Percentiles rank a stretch among this genome's conserved stretches.
Conservation (phyloP, 2,113 vertebrate species). For the human region DNA sequence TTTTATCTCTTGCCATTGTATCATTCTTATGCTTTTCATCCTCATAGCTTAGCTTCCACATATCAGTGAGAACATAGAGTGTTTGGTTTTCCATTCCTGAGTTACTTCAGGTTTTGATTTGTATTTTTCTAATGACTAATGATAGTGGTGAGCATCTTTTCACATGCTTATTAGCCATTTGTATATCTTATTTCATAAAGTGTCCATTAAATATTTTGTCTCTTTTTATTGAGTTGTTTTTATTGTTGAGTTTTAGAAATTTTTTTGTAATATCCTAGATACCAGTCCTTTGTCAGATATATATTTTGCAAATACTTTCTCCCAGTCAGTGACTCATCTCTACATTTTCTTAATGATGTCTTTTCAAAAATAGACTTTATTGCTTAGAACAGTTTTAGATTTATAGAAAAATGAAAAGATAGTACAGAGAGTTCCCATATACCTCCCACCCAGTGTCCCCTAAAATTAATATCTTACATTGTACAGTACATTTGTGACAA, state of each 20-base stretch:
- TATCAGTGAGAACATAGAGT: too few species aligned
- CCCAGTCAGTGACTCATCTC: not conserved
- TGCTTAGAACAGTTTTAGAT: slow-evolving; percentile 9
- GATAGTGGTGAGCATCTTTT: not conserved
- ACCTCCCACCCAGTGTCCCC: not conserved
- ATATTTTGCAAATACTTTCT: slow-evolving; percentile 33
- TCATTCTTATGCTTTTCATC: too few species aligned
- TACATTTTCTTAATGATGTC: not conserved
- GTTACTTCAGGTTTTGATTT: not conserved
- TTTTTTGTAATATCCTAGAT: not conserved
- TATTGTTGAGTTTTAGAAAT: not conserved
- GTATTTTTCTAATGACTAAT: not conserved
- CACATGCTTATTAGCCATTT: not conserved
- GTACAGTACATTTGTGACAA: not conserved
- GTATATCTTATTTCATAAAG: not conserved
- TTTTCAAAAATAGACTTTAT: not conserved
- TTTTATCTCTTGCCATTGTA: too few species aligned
- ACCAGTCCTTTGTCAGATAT: not conserved
- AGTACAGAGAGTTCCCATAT: not conserved
- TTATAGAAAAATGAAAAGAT: not conserved
- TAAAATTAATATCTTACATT: not conserved
- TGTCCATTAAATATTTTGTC: not conserved
- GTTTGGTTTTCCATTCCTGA: too few species aligned
- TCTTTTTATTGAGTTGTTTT: slow-evolving; percentile 8
- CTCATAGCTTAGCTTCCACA: too few species aligned